Evolutionary conservation across 64 coral and sea anemone genomes (phyloP).

Genomic region (Trachythela sp.): DNA sequence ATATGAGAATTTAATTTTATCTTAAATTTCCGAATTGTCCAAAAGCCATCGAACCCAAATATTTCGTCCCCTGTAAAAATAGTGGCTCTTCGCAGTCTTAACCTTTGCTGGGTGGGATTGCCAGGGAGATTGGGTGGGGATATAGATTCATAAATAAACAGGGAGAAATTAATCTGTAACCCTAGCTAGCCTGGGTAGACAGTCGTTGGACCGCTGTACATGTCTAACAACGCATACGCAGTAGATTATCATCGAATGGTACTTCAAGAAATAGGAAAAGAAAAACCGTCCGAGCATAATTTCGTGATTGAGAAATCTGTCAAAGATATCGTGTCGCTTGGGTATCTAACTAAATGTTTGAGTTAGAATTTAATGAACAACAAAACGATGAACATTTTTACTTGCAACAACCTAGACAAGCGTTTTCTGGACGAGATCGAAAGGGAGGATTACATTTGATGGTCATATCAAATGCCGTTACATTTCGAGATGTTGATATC

Average conservation of each 20-base stretch:
- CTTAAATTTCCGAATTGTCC: no score
- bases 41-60: neutral
- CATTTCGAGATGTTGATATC: neutral
- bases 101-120: constrained; percentile 48
- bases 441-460: neutral
- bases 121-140: no score
- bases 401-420: constrained; percentile 42
- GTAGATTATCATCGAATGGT: constrained; percentile 27
- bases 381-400: constrained; percentile 4
- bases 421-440: constrained; percentile 27
- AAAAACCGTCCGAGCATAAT: neutral
- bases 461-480: constrained; percentile 18
- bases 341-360: constrained; percentile 37
- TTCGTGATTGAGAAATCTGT: constrained; percentile 33
- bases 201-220: constrained; percentile 29
- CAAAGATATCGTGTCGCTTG: constrained; percentile 28
- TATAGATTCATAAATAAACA: no score
- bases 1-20: no score
- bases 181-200: constrained; percentile 29
- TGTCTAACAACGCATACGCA: neutral
- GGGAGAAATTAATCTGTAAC: no score
- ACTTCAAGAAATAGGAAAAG: constrained; percentile 4
- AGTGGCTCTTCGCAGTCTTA: constrained; percentile 16
- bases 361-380: constrained; percentile 36
- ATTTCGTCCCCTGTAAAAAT: neutral